phyloP scores from a whole-genome alignment of 1,140 invertebrate genomes.

The Cherax quadricarinatus region DNA sequence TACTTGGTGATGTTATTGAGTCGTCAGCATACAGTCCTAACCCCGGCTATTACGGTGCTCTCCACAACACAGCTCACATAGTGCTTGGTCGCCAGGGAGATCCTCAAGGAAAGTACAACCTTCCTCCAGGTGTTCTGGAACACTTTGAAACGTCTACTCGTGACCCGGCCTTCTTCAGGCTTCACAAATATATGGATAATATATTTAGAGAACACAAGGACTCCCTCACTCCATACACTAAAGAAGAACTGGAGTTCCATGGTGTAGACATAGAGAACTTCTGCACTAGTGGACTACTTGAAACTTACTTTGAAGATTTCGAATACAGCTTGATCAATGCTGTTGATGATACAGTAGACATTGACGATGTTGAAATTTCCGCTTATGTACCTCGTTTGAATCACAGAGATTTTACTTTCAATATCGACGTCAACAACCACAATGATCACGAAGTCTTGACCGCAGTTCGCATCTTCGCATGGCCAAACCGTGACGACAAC shows the following conservation, averaged over 20 bases:
- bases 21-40: slow-evolving; percentile 47
- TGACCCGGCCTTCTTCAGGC: slow-evolving; percentile 47
- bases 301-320: slow-evolving; percentile 55
- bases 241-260: slow-evolving; percentile 15
- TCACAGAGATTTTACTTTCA: slow-evolving; percentile 25
- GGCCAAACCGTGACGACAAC: slow-evolving; percentile 38
- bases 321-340: slow-evolving; percentile 51
- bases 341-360: slow-evolving; percentile 31
- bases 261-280: slow-evolving; percentile 8
- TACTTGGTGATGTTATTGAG: slow-evolving; percentile 56
- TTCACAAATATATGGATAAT: slow-evolving; percentile 62
- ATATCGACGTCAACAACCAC: slow-evolving; percentile 2
- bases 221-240: slow-evolving; percentile 45
- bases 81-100: slow-evolving; percentile 47
- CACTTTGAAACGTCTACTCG: slow-evolving; percentile 53
- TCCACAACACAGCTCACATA: slow-evolving; percentile 56
- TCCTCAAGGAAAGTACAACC: slow-evolving; percentile 40
- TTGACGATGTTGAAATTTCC: slow-evolving; percentile 21
- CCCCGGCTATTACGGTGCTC: slow-evolving; percentile 36
- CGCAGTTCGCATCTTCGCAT: slow-evolving; percentile 39
- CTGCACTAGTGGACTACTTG: neutral
- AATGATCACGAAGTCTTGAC: slow-evolving; percentile 1
- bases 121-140: slow-evolving; percentile 49
- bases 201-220: slow-evolving; percentile 51
- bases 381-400: slow-evolving; percentile 28